phyloP scores from a whole-genome alignment of 2,113 vertebrate genomes.

The Cyprinodon variegatus region DNA sequence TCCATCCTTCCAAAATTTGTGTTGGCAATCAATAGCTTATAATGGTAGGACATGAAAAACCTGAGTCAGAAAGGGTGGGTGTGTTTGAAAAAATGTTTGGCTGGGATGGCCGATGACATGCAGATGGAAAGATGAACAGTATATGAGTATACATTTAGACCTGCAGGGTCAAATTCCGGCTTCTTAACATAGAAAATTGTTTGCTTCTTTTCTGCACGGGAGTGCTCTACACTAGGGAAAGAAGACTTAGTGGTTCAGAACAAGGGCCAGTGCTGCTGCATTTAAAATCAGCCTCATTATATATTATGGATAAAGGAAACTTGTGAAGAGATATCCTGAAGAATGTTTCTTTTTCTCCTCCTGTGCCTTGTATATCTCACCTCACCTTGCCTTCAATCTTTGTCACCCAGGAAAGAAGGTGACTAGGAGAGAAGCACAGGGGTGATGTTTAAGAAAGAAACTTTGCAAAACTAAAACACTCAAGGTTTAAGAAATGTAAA shows the following conservation, averaged over 20 bases:
- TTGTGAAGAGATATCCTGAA: slow-evolving; percentile 35
- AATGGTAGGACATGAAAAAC: background rate
- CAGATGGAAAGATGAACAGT: background rate
- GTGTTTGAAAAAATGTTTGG: slow-evolving; percentile 56
- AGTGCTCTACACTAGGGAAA: slow-evolving; percentile 26
- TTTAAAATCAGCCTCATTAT: slow-evolving; percentile 56
- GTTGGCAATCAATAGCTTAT: slow-evolving; percentile 22
- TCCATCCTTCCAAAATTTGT: slow-evolving; percentile 26
- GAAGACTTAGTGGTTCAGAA: slow-evolving; percentile 45
- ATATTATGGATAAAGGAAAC: slow-evolving; percentile 59
- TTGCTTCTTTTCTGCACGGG: slow-evolving; percentile 25
- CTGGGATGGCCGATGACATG: slow-evolving; percentile 34
- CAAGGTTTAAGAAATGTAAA: background rate
- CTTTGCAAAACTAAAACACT: slow-evolving; percentile 8
- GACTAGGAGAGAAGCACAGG: slow-evolving; percentile 13
- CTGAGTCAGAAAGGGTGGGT: slow-evolving; percentile 10
- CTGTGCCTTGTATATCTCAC: slow-evolving; percentile 33
- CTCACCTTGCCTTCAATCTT: slow-evolving; percentile 26
- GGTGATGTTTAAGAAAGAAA: slow-evolving; percentile 18
- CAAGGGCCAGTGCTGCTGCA: slow-evolving; percentile 43
- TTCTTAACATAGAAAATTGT: slow-evolving; percentile 28
- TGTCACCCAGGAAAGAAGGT: slow-evolving; percentile 45
- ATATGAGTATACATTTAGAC: slow-evolving; percentile 10
- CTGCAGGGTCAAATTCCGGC: slow-evolving; percentile 8
- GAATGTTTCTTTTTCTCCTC: slow-evolving; percentile 36